Percentiles rank a stretch among this genome's conserved stretches.
Evolutionary conservation across 2,888 invertebrate genomes (phyloP).

Genomic region (Cephus nigrinus): DNA sequence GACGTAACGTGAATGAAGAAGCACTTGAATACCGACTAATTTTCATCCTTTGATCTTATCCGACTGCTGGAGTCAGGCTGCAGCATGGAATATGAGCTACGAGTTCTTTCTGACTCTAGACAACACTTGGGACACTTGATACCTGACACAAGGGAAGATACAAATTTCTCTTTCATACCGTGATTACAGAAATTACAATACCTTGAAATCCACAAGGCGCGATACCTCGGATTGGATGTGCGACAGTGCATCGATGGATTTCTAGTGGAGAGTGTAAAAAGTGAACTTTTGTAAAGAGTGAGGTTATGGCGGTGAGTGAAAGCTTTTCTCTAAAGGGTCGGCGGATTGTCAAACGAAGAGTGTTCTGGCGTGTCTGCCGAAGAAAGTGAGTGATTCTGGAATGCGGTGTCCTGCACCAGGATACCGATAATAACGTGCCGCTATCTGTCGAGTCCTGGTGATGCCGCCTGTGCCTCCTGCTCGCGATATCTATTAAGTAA

Average conservation of each 20-base stretch:
- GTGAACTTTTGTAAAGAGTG: not conserved
- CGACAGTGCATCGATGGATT: not conserved
- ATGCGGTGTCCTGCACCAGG: not conserved
- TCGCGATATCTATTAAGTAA: conserved; percentile 37
- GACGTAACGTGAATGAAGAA: conserved; percentile 2
- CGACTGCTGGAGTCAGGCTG: not conserved
- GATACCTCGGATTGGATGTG: not conserved
- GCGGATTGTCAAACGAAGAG: not conserved
- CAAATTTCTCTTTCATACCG: not conserved
- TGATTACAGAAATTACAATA: not conserved
- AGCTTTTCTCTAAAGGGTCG: not conserved
- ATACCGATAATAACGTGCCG: conserved; percentile 21
- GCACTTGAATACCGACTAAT: conserved; percentile 4
- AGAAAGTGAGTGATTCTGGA: not conserved
- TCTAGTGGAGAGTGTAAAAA: not conserved
- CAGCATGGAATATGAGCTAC: not conserved
- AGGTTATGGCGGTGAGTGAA: not conserved
- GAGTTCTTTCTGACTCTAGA: not conserved
- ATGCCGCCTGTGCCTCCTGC: conserved; percentile 15
- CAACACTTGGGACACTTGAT: not conserved
- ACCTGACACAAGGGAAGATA: not conserved
- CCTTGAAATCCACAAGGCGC: not conserved
- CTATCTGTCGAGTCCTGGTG: not conserved
- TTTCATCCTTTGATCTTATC: conserved; percentile 2
- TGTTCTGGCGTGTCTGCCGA: not conserved